Conservation (phyloP, 2,113 vertebrate species). For the Ophthalmolycus amberensis region DNA sequence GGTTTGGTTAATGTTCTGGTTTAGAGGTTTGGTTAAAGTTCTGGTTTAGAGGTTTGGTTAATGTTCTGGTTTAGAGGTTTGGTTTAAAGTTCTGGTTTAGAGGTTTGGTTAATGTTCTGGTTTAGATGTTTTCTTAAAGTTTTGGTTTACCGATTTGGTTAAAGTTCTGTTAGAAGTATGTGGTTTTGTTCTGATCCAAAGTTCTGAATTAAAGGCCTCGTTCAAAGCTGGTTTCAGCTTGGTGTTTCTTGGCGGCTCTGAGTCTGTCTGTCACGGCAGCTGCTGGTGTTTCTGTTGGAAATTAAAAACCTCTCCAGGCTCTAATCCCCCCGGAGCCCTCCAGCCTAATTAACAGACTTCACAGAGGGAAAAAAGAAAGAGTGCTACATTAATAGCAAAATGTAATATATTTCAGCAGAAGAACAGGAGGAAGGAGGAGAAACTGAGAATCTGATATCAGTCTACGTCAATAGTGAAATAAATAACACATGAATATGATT, state of each 20-base stretch:
- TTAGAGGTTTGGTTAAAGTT: not conserved
- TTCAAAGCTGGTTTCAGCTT: not conserved
- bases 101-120: not conserved
- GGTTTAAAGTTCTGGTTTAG: not conserved
- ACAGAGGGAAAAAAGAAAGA: conserved; percentile 1
- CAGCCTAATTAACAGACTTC: conserved; percentile 66
- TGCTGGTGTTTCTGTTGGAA: conserved; percentile 63
- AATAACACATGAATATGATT: too few species aligned
- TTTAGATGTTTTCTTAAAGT: too few species aligned
- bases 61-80: not conserved
- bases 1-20: too few species aligned
- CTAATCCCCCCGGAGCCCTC: conserved; percentile 62
- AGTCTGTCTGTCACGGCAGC: conserved; percentile 47
- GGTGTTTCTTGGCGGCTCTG: not conserved
- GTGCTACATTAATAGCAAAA: conserved; percentile 71
- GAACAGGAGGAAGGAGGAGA: not conserved
- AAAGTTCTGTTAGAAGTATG: too few species aligned
- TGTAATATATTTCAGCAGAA: conserved; percentile 46
- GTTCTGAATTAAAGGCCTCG: not conserved
- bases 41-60: too few species aligned
- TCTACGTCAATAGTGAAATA: too few species aligned
- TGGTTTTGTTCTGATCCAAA: not conserved
- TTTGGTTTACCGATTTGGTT: too few species aligned
- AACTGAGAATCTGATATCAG: too few species aligned
- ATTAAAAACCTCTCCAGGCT: conserved; percentile 60